These are phyloP conservation scores for Clostera curtula DNA, from an alignment of 2,888 invertebrate genomes.

Conservation along the genomic window DNA sequence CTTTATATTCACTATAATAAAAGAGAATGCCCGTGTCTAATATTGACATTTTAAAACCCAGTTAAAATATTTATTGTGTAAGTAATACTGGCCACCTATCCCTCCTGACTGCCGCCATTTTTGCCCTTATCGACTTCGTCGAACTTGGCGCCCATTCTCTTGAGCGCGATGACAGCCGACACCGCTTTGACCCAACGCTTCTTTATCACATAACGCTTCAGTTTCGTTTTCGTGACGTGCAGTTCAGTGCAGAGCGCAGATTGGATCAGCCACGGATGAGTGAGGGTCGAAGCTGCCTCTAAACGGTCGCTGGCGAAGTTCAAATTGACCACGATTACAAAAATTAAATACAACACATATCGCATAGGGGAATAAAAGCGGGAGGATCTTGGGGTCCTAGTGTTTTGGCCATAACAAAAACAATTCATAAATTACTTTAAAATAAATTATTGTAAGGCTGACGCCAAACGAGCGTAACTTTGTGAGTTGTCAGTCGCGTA, in stretches of 20 bases:
- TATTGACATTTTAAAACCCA: too few species aligned
- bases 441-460: too few species aligned
- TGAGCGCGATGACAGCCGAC: slow-evolving; percentile 89
- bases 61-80: too few species aligned
- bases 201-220: slow-evolving; percentile 92
- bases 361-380: too few species aligned
- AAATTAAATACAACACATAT: too few species aligned
- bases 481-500: too few species aligned
- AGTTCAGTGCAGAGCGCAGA: slow-evolving; percentile 79
- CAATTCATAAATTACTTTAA: too few species aligned
- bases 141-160: slow-evolving; percentile 89
- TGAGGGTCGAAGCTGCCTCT: slow-evolving; percentile 80
- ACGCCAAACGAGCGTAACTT: too few species aligned
- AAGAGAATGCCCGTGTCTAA: too few species aligned
- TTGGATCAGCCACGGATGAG: slow-evolving; percentile 86
- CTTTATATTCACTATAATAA: too few species aligned
- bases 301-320: slow-evolving; percentile 78
- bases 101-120: slow-evolving; percentile 17
- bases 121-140: slow-evolving; percentile 55
- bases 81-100: background rate
- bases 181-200: slow-evolving; percentile 94
- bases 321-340: background rate
- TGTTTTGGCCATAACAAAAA: too few species aligned
- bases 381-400: too few species aligned
- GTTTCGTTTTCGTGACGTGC: slow-evolving; percentile 83